Percentiles rank a stretch among this genome's conserved stretches.
These are phyloP conservation scores for Porites lutea DNA, from an alignment of 64 coral and sea anemone genomes.

Conservation along the genomic window DNA sequence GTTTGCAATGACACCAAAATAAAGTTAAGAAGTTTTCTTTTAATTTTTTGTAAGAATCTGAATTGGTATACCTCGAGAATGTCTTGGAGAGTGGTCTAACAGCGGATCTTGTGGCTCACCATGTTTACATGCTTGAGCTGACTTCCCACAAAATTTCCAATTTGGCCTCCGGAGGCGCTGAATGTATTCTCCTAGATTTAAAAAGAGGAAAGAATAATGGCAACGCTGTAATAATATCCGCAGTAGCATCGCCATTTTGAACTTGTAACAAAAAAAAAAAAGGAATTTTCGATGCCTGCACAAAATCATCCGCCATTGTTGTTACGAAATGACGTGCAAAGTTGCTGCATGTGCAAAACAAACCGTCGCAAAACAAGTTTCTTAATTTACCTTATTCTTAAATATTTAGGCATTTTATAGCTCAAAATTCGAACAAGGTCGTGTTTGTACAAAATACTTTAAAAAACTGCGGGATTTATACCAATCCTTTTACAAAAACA, in stretches of 20 bases:
- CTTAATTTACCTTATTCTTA: neutral
- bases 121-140: slow-evolving; percentile 10
- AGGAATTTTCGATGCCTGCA: neutral
- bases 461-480: neutral
- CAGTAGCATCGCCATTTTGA: neutral
- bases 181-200: neutral
- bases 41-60: neutral
- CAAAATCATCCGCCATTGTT: neutral
- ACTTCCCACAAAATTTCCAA: neutral
- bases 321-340: slow-evolving; percentile 18
- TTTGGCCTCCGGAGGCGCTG: neutral
- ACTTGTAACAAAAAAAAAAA: neutral
- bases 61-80: neutral
- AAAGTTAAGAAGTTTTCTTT: neutral
- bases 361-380: neutral
- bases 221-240: neutral
- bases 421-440: neutral
- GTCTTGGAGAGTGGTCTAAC: neutral
- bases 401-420: neutral
- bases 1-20: neutral
- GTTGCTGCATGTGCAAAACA: slow-evolving; percentile 32
- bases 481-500: neutral
- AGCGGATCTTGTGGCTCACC: neutral
- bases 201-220: neutral
- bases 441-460: neutral